Evolutionary conservation across 2,113 vertebrate species (phyloP).

Genomic region (Morone chrysops): DNA sequence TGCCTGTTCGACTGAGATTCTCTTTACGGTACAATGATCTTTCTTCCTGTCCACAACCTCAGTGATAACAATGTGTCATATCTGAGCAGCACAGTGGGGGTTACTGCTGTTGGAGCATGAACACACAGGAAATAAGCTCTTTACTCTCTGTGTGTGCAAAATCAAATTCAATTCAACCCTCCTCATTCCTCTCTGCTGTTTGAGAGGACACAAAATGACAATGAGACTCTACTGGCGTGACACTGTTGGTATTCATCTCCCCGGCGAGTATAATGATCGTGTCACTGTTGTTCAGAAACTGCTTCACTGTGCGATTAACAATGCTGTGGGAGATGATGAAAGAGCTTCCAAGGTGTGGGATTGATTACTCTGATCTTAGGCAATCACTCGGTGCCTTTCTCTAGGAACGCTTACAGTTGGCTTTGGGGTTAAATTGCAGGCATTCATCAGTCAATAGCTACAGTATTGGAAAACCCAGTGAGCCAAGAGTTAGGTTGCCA

Average conservation of each 20-base stretch:
- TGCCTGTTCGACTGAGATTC: constrained; percentile 23
- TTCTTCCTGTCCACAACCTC: constrained; percentile 37
- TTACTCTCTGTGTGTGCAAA: constrained; percentile 35
- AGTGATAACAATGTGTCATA: constrained; percentile 31
- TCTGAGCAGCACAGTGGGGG: constrained; percentile 38
- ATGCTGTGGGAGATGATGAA: constrained; percentile 52
- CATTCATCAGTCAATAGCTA: constrained; percentile 73
- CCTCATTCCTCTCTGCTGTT: constrained; percentile 42
- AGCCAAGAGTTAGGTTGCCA: constrained; percentile 43
- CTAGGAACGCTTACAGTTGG: constrained; percentile 22
- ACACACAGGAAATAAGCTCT: constrained; percentile 26
- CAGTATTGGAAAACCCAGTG: constrained; percentile 49
- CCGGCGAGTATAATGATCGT: constrained; percentile 62
- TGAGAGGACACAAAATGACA: constrained; percentile 49
- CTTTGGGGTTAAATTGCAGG: constrained; percentile 71
- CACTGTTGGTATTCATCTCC: constrained; percentile 60
- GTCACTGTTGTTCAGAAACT: constrained; percentile 48
- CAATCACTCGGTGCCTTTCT: constrained; percentile 40
- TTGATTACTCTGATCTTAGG: constrained; percentile 74
- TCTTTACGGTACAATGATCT: constrained; percentile 35
- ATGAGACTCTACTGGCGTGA: constrained; percentile 39
- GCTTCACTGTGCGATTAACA: constrained; percentile 47
- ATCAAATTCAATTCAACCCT: constrained; percentile 63
- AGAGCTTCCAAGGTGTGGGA: constrained; percentile 55
- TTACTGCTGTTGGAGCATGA: constrained; percentile 33